Evolutionary conservation across 2,113 vertebrate genomes (phyloP).

Genomic region (Glaucidium brasilianum): DNA sequence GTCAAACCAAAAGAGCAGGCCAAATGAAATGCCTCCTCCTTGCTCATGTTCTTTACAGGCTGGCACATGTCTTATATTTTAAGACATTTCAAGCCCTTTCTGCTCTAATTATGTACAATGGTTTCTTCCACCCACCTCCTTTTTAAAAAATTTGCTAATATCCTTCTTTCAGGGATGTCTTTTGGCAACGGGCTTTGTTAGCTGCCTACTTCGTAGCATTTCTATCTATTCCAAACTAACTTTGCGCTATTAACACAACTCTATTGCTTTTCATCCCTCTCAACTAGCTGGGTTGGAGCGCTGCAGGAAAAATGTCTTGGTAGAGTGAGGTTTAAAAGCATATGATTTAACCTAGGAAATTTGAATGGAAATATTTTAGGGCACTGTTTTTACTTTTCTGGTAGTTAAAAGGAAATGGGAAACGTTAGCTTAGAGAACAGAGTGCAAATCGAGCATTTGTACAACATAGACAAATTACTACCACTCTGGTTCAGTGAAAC

Average conservation of each 20-base stretch:
- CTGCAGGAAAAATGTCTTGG: neutral
- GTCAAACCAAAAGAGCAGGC: neutral
- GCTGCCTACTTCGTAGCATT: neutral
- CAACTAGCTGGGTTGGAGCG: neutral
- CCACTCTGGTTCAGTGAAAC: neutral
- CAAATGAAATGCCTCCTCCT: neutral
- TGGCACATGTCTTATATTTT: neutral
- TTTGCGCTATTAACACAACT: neutral
- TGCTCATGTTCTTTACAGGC: neutral
- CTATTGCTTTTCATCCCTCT: neutral
- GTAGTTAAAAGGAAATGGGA: neutral
- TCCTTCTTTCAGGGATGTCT: neutral
- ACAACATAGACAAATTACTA: neutral
- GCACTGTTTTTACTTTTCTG: neutral
- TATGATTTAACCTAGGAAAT: constrained; percentile 7
- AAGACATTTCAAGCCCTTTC: neutral
- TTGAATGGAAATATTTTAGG: constrained; percentile 25
- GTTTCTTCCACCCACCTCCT: neutral
- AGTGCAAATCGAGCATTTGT: neutral
- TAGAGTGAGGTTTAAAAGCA: neutral
- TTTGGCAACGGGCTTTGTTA: neutral
- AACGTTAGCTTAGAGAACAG: neutral
- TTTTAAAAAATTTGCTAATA: neutral
- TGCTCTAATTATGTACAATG: neutral
- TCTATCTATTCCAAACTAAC: neutral